These are phyloP conservation scores for Athalia rosae DNA, from an alignment of 2,888 invertebrate genomes.

Conservation along the genomic window DNA sequence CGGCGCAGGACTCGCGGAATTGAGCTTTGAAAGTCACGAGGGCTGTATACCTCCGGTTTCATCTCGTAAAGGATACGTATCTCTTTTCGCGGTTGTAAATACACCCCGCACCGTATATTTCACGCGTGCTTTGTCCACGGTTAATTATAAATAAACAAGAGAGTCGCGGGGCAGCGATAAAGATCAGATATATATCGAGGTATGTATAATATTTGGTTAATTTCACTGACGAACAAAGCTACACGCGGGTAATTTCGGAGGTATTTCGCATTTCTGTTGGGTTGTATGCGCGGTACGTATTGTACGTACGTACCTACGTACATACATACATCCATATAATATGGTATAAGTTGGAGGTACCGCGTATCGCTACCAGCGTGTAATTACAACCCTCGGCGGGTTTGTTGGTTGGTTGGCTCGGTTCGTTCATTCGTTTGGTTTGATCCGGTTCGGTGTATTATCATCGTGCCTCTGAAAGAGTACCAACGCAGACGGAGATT, in stretches of 20 bases:
- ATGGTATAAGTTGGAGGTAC: no score
- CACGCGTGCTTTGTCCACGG: constrained; percentile 18
- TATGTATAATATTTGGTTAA: constrained; percentile 34
- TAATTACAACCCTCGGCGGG: constrained; percentile 23
- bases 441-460: no score
- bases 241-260: constrained; percentile 14
- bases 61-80: no score
- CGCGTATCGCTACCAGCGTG: constrained; percentile 4
- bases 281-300: not conserved
- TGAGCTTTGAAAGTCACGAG: no score
- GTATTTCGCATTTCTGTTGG: constrained; percentile 1
- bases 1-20: no score
- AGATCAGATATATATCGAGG: constrained; percentile 8
- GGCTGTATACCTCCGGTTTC: no score
- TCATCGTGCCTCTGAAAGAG: not conserved
- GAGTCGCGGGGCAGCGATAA: constrained; percentile 22
- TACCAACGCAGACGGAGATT: not conserved
- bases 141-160: constrained; percentile 36
- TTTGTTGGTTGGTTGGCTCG: not conserved
- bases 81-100: constrained; percentile 1
- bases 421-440: no score
- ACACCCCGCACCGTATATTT: not conserved
- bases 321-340: no score
- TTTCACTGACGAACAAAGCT: constrained; percentile 24
- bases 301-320: no score